Evolutionary conservation across 53 echinoderm and acorn worm species (phyloP), one percentile per base, ranked within the genome.

Genomic region (Apostichopus leukothele): DNA sequence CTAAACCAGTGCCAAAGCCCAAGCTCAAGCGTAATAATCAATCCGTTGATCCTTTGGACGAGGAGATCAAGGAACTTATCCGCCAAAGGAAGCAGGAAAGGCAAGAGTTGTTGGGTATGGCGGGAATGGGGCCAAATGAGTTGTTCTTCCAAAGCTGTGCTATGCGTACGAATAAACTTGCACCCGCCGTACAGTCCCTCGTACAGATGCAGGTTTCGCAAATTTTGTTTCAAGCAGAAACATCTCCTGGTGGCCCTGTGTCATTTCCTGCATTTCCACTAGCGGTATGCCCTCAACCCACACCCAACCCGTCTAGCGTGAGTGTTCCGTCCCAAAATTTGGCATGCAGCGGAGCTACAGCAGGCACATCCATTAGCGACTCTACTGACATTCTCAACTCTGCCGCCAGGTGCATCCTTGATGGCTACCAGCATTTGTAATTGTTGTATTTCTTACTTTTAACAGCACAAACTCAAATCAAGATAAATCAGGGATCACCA

Each of bases 141-240:
- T 76, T 76, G 76, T 16, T 76, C n/a, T 76, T 76, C 76, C 5
- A 76, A 23, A 76, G 76, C 76, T 18, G 25, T 76, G 76, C 76
- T 76, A 18, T 76, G 76, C 76, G 76, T 23, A 76, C 25, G 76
- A 76, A 76, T 18, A 76, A 76, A 4, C 76, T 76, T 18, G 19
- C 6, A 18, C 4, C n/a, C 19, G 21, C n/a, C n/a, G 19, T 76
- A 20, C 23, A 23, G 23, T 23, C 23, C 23, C 23, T 23, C 23
- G 23, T 23, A 23, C 23, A 23, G 23, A 23, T 23, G 23, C 23
- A 23, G 23, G 23, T 23, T 23, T 23, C 23, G 23, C 23, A 23
- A 23, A 23, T 23, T 23, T 23, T 23, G 23, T 23, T 23, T 23
- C 23, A 23, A 23, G 23, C 23, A 23, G 23, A 23, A 23, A 23